Evolutionary conservation across 2,797 vertebrate species (phyloP).

Genomic region (Molossus alvarezi): DNA sequence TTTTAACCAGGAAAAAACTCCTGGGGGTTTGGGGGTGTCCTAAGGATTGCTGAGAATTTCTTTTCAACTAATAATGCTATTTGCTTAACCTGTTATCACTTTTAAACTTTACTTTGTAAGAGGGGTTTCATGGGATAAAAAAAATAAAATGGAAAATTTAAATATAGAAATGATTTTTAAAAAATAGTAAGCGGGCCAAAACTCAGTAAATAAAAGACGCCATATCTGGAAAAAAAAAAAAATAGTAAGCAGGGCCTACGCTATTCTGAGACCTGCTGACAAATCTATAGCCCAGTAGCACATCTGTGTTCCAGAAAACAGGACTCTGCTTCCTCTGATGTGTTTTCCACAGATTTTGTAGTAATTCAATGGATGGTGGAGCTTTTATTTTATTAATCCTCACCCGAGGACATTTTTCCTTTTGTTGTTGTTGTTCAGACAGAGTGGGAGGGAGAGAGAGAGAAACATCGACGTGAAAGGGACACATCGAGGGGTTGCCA

Average conservation of each 20-base stretch:
- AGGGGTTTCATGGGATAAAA: conserved; percentile 29
- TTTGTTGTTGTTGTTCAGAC: too few species aligned
- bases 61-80: background rate
- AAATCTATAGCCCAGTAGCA: background rate
- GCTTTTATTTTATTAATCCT: background rate
- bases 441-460: too few species aligned
- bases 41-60: background rate
- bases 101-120: background rate
- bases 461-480: too few species aligned
- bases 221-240: too few species aligned
- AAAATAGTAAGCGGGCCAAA: background rate
- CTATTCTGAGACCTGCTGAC: background rate
- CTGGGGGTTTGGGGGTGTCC: background rate
- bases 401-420: too few species aligned
- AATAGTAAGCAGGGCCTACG: background rate
- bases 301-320: background rate
- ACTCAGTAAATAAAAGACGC: too few species aligned
- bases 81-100: background rate
- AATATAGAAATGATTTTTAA: background rate
- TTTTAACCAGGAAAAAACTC: background rate
- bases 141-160: background rate
- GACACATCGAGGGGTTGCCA: too few species aligned
- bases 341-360: background rate
- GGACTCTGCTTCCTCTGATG: too few species aligned
- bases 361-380: background rate